Base-by-base conservation (phyloP, 2,113 vertebrate genomes). In the Malurus alboscapulatus region DNA sequence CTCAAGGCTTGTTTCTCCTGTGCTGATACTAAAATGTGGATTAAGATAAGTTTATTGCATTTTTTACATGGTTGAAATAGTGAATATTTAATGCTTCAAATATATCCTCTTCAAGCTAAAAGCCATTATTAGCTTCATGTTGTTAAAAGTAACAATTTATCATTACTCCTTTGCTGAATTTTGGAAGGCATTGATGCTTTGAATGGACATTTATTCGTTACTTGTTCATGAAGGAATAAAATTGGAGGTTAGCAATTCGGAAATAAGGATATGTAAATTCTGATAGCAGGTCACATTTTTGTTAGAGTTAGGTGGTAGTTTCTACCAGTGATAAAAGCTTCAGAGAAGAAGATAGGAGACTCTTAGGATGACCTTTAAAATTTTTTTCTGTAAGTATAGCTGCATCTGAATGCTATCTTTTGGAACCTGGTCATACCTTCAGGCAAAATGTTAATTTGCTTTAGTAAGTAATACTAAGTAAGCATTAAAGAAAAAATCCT, bases 301-400 rank as follows among this genome's bases (percentile, higher is more conserved):
- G 11, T 40, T 55, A 10, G 4, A n/a, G 2, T 1, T 14, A 59
- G 13, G 10, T 85, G 14, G 15, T 69, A 42, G 14, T 68, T 84
- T 89, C 34, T 69, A 36, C 34, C 26, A 63, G 22, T 78, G 29
- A 12, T 42, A 82, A 57, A 84, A 48, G 3, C 50, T 91, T 82
- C 50, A 84, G 58, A 59, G 19, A 19, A 71, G 59, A 81, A 80
- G 16, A 7, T 7, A 25, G 1, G 9, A 84, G 38, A 72, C 55
- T 2, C 30, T 78, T 78, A 57, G 21, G 2, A n/a, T 63, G 27
- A 78, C 7, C 26, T 91, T 20, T 67, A 45, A 53, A 86, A 48
- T 38, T 7, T 0, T 14, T 40, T 54, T 8, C 19, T 66, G 0
- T 24, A 45, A 32, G 14, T 85, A 17, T 17, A 48, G 6, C 15